phyloP scores from a whole-genome alignment of 2,888 invertebrate species.

The Caenorhabditis drosophilae region DNA sequence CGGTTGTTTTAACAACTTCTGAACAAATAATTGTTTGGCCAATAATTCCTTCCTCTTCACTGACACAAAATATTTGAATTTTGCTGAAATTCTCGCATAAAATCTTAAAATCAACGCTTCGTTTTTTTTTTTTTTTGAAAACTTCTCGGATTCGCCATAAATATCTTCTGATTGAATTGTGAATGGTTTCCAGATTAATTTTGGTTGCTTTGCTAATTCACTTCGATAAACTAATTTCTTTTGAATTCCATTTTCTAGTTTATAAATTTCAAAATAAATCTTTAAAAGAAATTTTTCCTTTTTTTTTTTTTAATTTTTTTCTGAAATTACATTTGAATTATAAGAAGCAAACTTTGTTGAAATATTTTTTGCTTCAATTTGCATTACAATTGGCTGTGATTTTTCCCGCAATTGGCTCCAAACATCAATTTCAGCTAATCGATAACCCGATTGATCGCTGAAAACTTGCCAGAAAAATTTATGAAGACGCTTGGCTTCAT shows the following conservation, averaged over 20 bases:
- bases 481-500: conserved; percentile 8
- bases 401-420: conserved; percentile 52
- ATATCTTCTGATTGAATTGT: conserved; percentile 43
- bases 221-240: conserved; percentile 46
- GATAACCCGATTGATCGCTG: conserved; percentile 22
- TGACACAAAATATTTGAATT: conserved; percentile 23
- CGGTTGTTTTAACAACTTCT: conserved; percentile 18
- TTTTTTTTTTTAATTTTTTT: neutral
- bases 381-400: conserved; percentile 54
- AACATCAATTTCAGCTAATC: conserved; percentile 32
- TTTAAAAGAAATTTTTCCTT: neutral
- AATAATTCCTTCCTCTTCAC: conserved; percentile 27
- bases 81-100: conserved; percentile 32
- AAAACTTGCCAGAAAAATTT: neutral
- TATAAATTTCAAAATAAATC: conserved; percentile 23
- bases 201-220: conserved; percentile 42
- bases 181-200: conserved; percentile 48
- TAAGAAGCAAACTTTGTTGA: conserved; percentile 37
- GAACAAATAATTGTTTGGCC: conserved; percentile 15
- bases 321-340: conserved; percentile 21
- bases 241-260: conserved; percentile 13
- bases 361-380: conserved; percentile 52
- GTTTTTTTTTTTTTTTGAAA: conserved; percentile 5
- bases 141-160: neutral
- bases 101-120: too few relatives aligned